A percentile compares a stretch with the other conserved stretches of the same genome.
Conservation (phyloP, 2,797 vertebrate genomes). For the Cuniculus paca region DNA sequence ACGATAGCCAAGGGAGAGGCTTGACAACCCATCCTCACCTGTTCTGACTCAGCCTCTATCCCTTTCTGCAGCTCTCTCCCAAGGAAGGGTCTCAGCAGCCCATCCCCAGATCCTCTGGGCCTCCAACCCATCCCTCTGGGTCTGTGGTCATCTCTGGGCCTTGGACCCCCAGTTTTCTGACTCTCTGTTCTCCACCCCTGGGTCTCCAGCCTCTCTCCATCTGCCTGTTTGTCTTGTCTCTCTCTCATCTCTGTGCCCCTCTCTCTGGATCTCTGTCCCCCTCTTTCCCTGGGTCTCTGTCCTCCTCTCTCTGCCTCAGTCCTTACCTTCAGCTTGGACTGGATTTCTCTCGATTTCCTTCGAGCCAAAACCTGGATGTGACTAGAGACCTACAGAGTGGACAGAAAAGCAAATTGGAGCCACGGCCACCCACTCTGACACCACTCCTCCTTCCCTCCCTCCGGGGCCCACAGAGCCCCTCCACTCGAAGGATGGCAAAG, state of each 20-base stretch:
- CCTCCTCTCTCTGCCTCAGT: not conserved
- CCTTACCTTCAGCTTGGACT: constrained; percentile 87
- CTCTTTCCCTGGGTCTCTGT: not conserved
- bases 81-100: not conserved
- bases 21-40: fast-evolving
- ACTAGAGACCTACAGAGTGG: constrained; percentile 85
- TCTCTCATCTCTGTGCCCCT: not conserved
- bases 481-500: not conserved
- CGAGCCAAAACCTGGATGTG: constrained; percentile 87
- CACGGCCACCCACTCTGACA: not conserved
- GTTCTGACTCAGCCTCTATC: not conserved
- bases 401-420: not conserved
- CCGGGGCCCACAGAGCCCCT: not conserved
- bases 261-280: not conserved
- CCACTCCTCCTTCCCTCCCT: not conserved
- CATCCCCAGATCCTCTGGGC: not conserved
- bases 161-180: not conserved
- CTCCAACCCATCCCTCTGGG: not conserved
- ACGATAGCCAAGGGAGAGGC: not conserved
- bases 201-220: not conserved
- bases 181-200: not conserved
- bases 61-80: not conserved
- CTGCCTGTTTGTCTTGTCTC: not conserved
- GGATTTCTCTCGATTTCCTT: constrained; percentile 87
- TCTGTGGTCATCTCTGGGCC: not conserved